Evolutionary conservation across 2,888 invertebrate species (phyloP), one percentile per base, ranked within the genome.

Genomic region (Coelogynopora nodosa): DNA sequence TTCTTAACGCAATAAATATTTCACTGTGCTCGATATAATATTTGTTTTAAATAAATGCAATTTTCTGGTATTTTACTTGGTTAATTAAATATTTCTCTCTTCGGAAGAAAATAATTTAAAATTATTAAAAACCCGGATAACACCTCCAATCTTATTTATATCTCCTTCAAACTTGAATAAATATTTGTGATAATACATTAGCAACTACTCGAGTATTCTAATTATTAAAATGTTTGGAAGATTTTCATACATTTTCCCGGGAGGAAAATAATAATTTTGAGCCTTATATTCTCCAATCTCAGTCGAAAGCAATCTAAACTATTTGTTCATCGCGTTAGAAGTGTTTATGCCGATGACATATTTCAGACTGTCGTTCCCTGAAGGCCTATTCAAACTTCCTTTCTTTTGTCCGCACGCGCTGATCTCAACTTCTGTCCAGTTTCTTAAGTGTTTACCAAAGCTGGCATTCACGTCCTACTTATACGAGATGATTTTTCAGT

Each of bases 271-370:
- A 74, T 74, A 74, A 74, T 74, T 74, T 74, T 23, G 23, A 5
- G 74, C 74, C 74, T 13, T 5, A 2, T n/a, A 13, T 74, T 74
- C 74, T 23, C 23, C 74, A 74, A 74, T 74, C 74, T 74, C 23
- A 5, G 5, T n/a, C 74, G 74, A 74, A 74, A 74, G 74, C 74
- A 74, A 74, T 74, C 74, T 23, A 74, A 74, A 74, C 74, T 74
- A 74, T 74, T 74, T 74, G 74, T 74, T 74, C 74, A 5, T 74
- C 5, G 74, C 23, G 74, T 74, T 74, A 74, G 74, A 74, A 74
- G 74, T 74, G 74, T 74, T 74, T 74, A 74, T 74, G 74, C 74
- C 74, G 23, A 23, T 74, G 74, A 74, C 74, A 74, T 74, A 74
- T 74, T 74, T 74, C 18, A 74, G 74, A 26, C 74, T 26, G 23